phyloP scores from a whole-genome alignment of 2,113 vertebrate genomes.

The Fulmarus glacialis region DNA sequence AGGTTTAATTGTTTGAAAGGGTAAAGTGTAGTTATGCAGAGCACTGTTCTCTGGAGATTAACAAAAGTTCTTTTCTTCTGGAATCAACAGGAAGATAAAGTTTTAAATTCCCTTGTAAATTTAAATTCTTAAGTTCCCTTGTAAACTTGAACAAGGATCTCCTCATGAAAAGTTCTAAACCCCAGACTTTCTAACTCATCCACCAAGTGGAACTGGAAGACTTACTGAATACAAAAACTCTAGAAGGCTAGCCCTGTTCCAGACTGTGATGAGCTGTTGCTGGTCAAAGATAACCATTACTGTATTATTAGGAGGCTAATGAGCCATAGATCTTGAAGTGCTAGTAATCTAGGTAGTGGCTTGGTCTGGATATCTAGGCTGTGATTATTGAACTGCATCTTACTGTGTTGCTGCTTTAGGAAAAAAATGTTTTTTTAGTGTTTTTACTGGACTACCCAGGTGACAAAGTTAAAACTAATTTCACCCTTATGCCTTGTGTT shows the following conservation, averaged over 20 bases:
- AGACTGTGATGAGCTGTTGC: not conserved
- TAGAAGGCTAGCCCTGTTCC: not conserved
- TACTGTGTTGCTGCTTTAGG: not conserved
- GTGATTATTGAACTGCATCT: not conserved
- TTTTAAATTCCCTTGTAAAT: not conserved
- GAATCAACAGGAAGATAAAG: not conserved
- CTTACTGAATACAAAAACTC: not conserved
- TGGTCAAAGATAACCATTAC: not conserved
- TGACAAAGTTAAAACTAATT: not conserved
- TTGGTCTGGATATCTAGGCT: not conserved
- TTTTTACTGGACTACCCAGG: not conserved
- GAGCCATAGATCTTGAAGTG: not conserved
- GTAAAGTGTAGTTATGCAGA: not conserved
- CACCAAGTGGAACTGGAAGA: not conserved
- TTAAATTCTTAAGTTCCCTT: too few relatives aligned
- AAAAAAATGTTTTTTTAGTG: not conserved
- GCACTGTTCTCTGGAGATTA: not conserved
- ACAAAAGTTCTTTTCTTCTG: not conserved
- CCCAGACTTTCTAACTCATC: not conserved
- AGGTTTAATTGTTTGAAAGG: not conserved
- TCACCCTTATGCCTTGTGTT: not conserved
- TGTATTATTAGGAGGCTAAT: not conserved
- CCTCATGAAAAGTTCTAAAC: not conserved
- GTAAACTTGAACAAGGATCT: not conserved
- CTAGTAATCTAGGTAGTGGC: not conserved